Evolutionary conservation across 2,797 vertebrate species (phyloP).

Genomic region (Diplodus sargus): DNA sequence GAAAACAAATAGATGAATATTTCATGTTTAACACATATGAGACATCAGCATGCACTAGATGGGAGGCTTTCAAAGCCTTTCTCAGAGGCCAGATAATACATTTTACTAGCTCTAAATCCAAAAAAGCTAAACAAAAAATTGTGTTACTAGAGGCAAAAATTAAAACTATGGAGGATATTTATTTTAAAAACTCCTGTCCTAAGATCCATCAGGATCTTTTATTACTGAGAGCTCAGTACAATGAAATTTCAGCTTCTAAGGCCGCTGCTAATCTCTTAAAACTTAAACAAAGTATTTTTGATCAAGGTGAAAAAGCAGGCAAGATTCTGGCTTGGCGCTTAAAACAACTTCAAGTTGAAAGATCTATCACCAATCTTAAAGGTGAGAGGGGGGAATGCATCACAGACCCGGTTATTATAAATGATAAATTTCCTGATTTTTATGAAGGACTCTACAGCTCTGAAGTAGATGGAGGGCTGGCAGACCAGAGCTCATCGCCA

Average conservation of each 20-base stretch:
- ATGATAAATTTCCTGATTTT: neutral
- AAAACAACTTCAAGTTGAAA: neutral
- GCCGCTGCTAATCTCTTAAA: too few species aligned
- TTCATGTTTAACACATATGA: too few species aligned
- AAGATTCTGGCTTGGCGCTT: too few species aligned
- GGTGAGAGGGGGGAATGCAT: neutral
- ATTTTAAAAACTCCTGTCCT: too few species aligned
- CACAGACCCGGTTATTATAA: neutral
- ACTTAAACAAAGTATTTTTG: too few species aligned
- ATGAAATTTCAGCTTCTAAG: neutral
- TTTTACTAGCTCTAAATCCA: neutral
- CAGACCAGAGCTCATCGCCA: too few species aligned
- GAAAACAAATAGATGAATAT: too few species aligned
- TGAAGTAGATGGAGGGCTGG: neutral
- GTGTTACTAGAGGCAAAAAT: neutral
- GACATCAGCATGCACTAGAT: too few species aligned
- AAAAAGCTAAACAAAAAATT: neutral
- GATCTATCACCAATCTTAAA: neutral
- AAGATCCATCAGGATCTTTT: neutral
- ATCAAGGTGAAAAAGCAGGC: too few species aligned
- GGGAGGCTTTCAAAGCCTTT: neutral
- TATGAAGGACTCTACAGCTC: neutral
- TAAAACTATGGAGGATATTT: neutral
- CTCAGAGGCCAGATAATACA: neutral
- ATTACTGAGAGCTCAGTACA: neutral